Base-by-base conservation (phyloP, 2,888 invertebrate species). In the Rhabditophanes sp. region DNA sequence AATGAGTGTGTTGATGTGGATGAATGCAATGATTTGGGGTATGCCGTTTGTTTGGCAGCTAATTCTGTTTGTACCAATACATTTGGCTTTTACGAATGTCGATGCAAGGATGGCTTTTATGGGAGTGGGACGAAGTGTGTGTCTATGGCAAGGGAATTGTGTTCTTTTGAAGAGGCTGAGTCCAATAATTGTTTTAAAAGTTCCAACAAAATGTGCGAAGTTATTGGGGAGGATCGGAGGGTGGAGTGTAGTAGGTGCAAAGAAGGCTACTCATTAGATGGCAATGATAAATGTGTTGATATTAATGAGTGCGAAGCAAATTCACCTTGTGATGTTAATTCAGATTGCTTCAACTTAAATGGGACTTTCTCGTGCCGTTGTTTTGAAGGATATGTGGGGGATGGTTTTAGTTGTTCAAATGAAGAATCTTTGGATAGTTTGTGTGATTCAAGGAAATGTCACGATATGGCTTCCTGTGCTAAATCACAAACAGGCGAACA, bases 21-120 rank as follows among this genome's bases (percentile, higher is more conserved):
- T 25, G 48, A 47, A 25, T 47, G 48, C 21, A 17, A 17, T 15
- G 9, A 28, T 7, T 28, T 39, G 3, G 34, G 41, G 5, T 40
- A 28, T 14, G 24, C 30, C 24, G 17, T 17, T 7, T 46, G 46
- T 16, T 31, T 41, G 19, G n/a, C n/a, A n/a, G 30, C 20, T 4
- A 50, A 51, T 21, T 41, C 50, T 3, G 6, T 28, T 12, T 84
- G 84, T 64, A 76, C 75, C 46, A 84, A 80, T 64, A 73, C 76
- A 0, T 30, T 46, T 16, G 48, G 48, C 18, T 74, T 79, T 50
- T 82, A 76, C 53, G 78, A 76, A 58, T 85, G 87, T 62, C 78
- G 80, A 57, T 88, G 87, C 64, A 69, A 79, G 15, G 68, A 75
- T 9, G 56, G 56, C 21, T 50, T 48, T 28, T 49, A 46, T 18